These are phyloP conservation scores for Bombus fervidus DNA, from an alignment of 1,140 invertebrate genomes.

Conservation along the genomic window DNA sequence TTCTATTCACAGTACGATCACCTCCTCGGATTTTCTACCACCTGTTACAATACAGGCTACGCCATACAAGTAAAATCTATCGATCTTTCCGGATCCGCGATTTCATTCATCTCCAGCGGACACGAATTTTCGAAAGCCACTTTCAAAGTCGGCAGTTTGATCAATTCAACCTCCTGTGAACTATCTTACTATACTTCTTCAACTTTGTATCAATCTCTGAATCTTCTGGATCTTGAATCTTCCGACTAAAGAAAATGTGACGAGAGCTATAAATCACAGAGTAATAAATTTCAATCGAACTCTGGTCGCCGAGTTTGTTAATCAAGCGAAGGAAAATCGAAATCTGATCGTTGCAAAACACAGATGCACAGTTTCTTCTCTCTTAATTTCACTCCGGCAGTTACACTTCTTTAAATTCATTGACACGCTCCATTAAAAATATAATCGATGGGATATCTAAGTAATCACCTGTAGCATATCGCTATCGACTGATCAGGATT, in stretches of 20 bases:
- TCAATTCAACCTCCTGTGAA: not conserved
- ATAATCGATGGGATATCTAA: no score
- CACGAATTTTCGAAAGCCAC: no score
- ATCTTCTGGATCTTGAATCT: not conserved
- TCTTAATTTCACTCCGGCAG: no score
- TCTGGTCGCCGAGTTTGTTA: not conserved
- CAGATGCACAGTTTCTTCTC: no score
- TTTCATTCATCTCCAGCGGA: not conserved
- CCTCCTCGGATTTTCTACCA: not conserved
- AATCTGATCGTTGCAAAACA: no score
- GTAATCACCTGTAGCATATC: no score
- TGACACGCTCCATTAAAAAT: no score
- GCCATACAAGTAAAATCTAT: not conserved
- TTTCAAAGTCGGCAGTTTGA: not conserved
- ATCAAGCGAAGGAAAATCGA: not conserved
- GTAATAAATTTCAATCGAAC: not conserved
- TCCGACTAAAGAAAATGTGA: not conserved
- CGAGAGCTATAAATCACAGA: not conserved
- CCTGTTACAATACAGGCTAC: slow-evolving; percentile 1
- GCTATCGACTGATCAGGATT: no score
- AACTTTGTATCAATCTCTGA: not conserved
- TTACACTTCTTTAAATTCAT: no score
- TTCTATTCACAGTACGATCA: not conserved
- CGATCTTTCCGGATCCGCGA: not conserved
- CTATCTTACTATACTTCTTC: not conserved